Conservation (phyloP, 2,888 invertebrate genomes). For the Malacosoma neustria region DNA sequence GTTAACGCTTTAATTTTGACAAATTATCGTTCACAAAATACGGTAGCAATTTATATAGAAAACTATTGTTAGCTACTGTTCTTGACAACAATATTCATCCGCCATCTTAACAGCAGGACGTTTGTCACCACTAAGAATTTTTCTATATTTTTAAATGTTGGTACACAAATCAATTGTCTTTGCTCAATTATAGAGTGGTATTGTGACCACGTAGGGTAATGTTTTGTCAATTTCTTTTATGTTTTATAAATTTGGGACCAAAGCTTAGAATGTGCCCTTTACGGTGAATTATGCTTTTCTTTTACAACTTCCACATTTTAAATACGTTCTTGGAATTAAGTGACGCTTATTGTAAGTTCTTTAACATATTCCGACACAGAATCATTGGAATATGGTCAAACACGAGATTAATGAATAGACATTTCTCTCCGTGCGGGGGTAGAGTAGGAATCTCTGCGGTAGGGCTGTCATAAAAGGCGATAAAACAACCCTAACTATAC, state of each 20-base stretch:
- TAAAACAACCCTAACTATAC: too few species aligned
- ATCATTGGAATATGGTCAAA: too few species aligned
- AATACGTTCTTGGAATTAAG: slow-evolving; percentile 30
- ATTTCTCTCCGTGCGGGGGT: too few species aligned
- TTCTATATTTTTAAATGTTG: slow-evolving; percentile 36
- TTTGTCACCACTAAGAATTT: slow-evolving; percentile 52
- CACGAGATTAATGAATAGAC: too few species aligned
- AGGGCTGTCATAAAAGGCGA: too few species aligned
- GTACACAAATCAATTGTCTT: slow-evolving; percentile 50
- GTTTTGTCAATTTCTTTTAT: slow-evolving; percentile 54
- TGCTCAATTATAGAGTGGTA: slow-evolving; percentile 66
- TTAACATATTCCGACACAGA: too few species aligned
- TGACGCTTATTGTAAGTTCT: neutral
- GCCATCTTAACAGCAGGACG: slow-evolving; percentile 47
- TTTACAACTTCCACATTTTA: slow-evolving; percentile 61
- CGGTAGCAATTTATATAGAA: slow-evolving; percentile 48
- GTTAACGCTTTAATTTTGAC: slow-evolving; percentile 51
- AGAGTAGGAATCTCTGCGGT: too few species aligned
- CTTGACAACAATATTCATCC: slow-evolving; percentile 25
- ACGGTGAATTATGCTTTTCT: slow-evolving; percentile 23
- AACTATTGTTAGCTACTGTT: slow-evolving; percentile 27
- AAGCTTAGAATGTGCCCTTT: neutral
- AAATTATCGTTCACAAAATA: slow-evolving; percentile 32
- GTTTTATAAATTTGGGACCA: slow-evolving; percentile 7
- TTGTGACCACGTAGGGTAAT: slow-evolving; percentile 38